phyloP scores from a whole-genome alignment of 1,140 invertebrate genomes.

The Drosophila triauraria region DNA sequence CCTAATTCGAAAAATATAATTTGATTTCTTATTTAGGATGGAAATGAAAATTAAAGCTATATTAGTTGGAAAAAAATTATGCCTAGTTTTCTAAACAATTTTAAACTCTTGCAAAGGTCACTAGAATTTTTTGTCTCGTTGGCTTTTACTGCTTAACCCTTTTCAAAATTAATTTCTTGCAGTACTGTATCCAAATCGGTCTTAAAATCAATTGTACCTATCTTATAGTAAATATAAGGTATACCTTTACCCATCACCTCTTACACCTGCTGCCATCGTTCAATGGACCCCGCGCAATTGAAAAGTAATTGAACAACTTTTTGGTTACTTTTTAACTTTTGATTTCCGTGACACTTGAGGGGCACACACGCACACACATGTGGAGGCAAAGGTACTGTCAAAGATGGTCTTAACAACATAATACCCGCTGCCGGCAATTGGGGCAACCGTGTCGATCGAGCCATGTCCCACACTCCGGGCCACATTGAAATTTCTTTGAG shows the following conservation, averaged over 20 bases:
- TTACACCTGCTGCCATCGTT: slow-evolving; percentile 26
- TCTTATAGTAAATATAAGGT: not conserved
- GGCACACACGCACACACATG: slow-evolving; percentile 7
- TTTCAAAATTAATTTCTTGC: no score
- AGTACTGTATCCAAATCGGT: not conserved
- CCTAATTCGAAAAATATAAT: no score
- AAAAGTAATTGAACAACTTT: slow-evolving; percentile 56
- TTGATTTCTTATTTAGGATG: not conserved
- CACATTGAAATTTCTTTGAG: slow-evolving; percentile 66
- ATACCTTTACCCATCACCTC: slow-evolving; percentile 1
- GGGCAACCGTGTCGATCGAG: slow-evolving; percentile 10
- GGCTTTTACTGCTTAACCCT: no score
- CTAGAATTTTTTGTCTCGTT: no score
- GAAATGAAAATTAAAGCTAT: not conserved
- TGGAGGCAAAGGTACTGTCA: slow-evolving; percentile 51
- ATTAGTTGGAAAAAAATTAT: not conserved
- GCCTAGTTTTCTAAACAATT: no score
- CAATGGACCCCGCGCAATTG: slow-evolving; percentile 28
- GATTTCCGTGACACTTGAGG: slow-evolving; percentile 70
- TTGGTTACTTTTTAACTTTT: slow-evolving; percentile 55
- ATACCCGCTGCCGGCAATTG: slow-evolving; percentile 62
- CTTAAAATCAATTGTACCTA: no score
- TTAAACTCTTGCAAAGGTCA: no score
- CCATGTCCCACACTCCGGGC: slow-evolving; percentile 7
- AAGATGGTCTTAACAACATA: slow-evolving; percentile 73